Conservation (phyloP, 1,140 invertebrate species). For the Leptopilina clavipes region DNA sequence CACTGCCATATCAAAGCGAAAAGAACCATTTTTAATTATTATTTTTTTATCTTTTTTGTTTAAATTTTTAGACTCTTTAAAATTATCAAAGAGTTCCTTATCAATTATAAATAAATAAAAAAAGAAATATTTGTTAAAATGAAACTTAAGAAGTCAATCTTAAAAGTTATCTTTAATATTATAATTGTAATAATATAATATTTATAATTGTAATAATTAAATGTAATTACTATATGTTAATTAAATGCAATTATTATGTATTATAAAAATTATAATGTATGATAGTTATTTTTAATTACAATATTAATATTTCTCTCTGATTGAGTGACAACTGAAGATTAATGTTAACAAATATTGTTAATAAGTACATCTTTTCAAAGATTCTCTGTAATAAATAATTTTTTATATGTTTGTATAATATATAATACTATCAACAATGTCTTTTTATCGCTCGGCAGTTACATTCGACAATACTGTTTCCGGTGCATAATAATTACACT, state of each 20-base stretch:
- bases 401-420: neutral
- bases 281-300: too few relatives aligned
- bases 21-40: neutral
- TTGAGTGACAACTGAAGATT: too few relatives aligned
- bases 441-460: conserved; percentile 12
- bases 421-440: neutral
- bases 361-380: neutral
- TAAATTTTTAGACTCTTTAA: neutral
- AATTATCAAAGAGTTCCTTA: neutral
- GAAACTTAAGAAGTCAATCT: too few relatives aligned
- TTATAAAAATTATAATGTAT: too few relatives aligned
- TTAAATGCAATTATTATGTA: too few relatives aligned
- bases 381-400: neutral
- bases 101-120: too few relatives aligned
- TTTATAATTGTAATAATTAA: too few relatives aligned
- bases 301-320: too few relatives aligned
- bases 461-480: conserved; percentile 22
- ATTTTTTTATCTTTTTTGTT: neutral
- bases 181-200: too few relatives aligned
- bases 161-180: too few relatives aligned
- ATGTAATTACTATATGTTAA: too few relatives aligned
- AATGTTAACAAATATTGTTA: neutral
- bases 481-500: conserved; percentile 22
- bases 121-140: too few relatives aligned
- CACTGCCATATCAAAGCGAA: conserved; percentile 18